Evolutionary conservation across 2,797 vertebrate genomes (phyloP).

Genomic region (Arnoldichthys spilopterus): DNA sequence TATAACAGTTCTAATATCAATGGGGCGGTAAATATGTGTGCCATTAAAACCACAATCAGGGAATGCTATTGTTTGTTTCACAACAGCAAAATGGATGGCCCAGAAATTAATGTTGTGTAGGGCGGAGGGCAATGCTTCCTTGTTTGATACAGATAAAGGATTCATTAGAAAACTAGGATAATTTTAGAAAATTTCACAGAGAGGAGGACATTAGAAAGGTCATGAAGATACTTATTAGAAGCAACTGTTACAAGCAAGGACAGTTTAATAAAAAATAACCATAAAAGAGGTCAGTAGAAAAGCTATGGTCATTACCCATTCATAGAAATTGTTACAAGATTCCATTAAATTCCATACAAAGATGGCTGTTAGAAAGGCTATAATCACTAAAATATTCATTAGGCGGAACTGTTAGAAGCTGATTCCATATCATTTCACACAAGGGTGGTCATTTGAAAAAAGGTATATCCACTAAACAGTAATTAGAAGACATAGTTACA

Average conservation of each 20-base stretch:
- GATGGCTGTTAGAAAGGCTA: background rate
- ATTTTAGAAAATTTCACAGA: background rate
- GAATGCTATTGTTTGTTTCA: slow-evolving; percentile 10
- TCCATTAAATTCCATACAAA: background rate
- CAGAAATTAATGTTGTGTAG: background rate
- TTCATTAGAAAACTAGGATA: background rate
- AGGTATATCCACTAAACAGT: background rate
- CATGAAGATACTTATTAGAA: no score
- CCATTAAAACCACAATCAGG: slow-evolving; percentile 32
- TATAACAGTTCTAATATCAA: slow-evolving; percentile 49
- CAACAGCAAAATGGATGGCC: background rate
- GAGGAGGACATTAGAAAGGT: background rate
- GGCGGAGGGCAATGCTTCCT: background rate
- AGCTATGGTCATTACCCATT: background rate
- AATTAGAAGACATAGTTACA: background rate
- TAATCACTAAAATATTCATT: background rate
- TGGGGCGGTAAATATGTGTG: slow-evolving; percentile 28
- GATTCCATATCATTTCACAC: background rate
- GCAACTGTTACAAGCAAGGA: no score
- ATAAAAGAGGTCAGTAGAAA: no score
- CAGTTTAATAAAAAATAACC: no score
- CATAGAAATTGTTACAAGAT: background rate
- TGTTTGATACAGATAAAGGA: background rate
- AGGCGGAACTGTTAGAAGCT: background rate
- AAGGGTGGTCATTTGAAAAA: background rate